Evolutionary conservation across 2,797 vertebrate genomes (phyloP), one percentile per base, ranked within the genome.

Genomic region (Rhyacichthys aspro): DNA sequence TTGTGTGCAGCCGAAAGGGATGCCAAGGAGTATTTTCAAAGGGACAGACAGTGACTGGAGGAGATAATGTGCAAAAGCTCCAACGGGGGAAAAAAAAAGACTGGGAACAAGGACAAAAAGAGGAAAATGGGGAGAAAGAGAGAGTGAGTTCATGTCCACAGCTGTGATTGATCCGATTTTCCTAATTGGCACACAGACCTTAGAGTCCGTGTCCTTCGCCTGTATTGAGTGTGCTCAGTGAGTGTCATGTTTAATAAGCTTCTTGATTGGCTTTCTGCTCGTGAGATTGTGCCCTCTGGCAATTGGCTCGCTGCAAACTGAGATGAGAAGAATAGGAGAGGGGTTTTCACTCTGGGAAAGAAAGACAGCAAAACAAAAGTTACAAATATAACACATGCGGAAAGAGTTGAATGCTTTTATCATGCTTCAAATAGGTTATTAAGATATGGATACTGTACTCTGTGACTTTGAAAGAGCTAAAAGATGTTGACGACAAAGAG

Each of bases 271-370:
- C 73, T 84, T 83, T 81, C 88, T 87, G 70, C 50, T 72, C 73
- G 69, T 80, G 74, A 83, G 82, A 91, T 89, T 88, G 79, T 81
- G 84, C 72, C 86, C 82, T 83, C 67, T 67, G 79, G 86, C 79
- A 69, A 83, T 43, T 76, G 78, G 71, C 54, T 52, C 58, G 78
- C 52, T 72, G 54, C 58, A 71, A 77, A 79, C 72, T 15, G 69
- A 55, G 19, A 43, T 75, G 64, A 54, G 64, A 50, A 62, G 70
- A 62, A 48, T 15, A 33, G 45, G 43, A 43, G 17, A 32, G 39
- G 34, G 45, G 47, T 17, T 39, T 19, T 8, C 7, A 53, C 5
- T 41, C n/a, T 53, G 6, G 23, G 8, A 23, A 18, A 39, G 18
- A 28, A n/a, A 53, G 23, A 28, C 23, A 28, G 23, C 7, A 28